These are phyloP conservation scores for Bos javanicus DNA, from an alignment of 2,113 vertebrate species.

Conservation along the genomic window DNA sequence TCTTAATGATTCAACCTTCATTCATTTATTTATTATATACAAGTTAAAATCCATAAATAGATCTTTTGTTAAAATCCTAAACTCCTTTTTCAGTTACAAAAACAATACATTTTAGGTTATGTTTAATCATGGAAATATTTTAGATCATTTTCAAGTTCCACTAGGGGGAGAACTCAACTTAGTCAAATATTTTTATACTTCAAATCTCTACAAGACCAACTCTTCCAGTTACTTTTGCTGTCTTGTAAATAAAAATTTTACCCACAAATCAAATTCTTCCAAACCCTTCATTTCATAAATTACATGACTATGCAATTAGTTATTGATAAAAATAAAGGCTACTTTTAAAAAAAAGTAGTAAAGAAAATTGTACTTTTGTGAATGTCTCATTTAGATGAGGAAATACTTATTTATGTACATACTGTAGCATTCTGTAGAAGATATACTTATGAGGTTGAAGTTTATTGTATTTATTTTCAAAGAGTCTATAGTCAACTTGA, in stretches of 20 bases:
- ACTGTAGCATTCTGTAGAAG: neutral
- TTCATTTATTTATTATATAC: conserved; percentile 9
- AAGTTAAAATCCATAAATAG: conserved; percentile 7
- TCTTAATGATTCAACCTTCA: neutral
- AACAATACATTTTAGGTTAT: neutral
- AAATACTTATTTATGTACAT: conserved; percentile 6
- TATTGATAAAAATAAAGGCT: conserved; percentile 13
- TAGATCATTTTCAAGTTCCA: conserved; percentile 48
- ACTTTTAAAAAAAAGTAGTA: neutral
- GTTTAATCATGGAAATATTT: conserved; percentile 1
- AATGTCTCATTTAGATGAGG: neutral
- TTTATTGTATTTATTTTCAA: conserved; percentile 15
- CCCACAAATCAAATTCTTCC: neutral
- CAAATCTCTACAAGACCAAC: neutral
- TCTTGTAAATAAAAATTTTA: conserved; percentile 12
- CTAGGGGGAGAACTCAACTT: conserved; percentile 67
- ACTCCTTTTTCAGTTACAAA: conserved; percentile 4
- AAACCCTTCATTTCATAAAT: conserved; percentile 15
- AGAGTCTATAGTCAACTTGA: neutral
- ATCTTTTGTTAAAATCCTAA: conserved; percentile 44
- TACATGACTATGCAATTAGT: neutral
- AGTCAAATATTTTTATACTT: conserved; percentile 29
- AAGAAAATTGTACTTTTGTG: conserved; percentile 15
- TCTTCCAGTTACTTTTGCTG: neutral
- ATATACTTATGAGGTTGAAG: neutral